Percentiles rank a stretch among this genome's conserved stretches.
Conservation (phyloP, 2,888 invertebrate genomes). For the Eurois occulta region DNA sequence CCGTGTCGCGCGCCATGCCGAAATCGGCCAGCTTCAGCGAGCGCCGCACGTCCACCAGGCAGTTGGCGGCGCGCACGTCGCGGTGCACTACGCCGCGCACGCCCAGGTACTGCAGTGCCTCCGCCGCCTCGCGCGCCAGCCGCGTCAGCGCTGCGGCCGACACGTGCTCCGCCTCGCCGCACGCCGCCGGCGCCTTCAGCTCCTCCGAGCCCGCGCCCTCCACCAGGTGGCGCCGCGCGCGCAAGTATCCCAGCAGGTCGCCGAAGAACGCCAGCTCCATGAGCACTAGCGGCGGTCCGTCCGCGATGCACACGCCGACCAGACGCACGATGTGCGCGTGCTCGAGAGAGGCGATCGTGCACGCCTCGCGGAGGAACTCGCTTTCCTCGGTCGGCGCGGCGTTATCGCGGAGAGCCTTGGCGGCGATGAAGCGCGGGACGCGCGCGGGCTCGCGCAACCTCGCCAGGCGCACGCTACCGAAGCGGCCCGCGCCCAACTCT, state of each 20-base stretch:
- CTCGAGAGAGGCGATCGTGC: constrained; percentile 95
- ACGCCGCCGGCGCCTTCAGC: constrained; percentile 76
- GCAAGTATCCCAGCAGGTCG: constrained; percentile 95
- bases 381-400: constrained; percentile 95
- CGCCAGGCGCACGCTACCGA: constrained; percentile 78
- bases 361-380: constrained; percentile 94
- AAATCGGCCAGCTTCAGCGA: constrained; percentile 95
- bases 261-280: constrained; percentile 98
- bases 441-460: constrained; percentile 71
- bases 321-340: constrained; percentile 96
- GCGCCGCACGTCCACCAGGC: constrained; percentile 93
- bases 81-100: constrained; percentile 94
- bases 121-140: constrained; percentile 61
- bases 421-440: constrained; percentile 92
- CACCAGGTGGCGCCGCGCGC: constrained; percentile 93
- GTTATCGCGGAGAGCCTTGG: constrained; percentile 95
- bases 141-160: constrained; percentile 77
- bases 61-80: constrained; percentile 95
- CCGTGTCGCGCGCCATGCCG: constrained; percentile 96
- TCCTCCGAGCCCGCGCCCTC: constrained; percentile 89
- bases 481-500: constrained; percentile 78
- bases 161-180: constrained; percentile 86
- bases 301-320: constrained; percentile 94
- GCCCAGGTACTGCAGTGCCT: constrained; percentile 89
- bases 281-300: constrained; percentile 95